These are phyloP conservation scores for Benthosema pterotum DNA, from an alignment of 2,797 vertebrate genomes.

Conservation along the genomic window DNA sequence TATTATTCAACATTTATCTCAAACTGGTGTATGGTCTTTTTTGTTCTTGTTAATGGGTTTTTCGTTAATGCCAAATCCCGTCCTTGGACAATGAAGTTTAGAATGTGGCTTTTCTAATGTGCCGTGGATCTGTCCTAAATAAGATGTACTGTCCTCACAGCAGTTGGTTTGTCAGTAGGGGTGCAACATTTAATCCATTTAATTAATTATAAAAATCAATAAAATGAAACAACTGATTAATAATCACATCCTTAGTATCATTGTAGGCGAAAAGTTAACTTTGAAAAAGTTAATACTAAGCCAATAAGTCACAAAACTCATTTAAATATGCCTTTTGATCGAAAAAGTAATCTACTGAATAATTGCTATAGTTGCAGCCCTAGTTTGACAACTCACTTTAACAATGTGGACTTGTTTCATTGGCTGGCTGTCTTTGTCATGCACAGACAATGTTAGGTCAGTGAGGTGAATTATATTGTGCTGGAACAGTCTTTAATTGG, in stretches of 20 bases:
- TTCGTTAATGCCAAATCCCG: constrained; percentile 66
- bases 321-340: too few relatives aligned
- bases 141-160: constrained; percentile 35
- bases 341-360: too few relatives aligned
- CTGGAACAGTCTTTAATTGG: constrained; percentile 46
- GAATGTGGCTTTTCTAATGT: constrained; percentile 73
- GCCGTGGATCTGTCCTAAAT: constrained; percentile 37
- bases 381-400: constrained; percentile 13
- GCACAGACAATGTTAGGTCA: constrained; percentile 35
- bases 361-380: too few relatives aligned
- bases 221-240: too few relatives aligned
- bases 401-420: constrained; percentile 24
- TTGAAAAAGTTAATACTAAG: too few relatives aligned
- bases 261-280: too few relatives aligned
- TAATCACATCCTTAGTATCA: too few relatives aligned
- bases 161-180: constrained; percentile 6
- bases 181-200: too few relatives aligned
- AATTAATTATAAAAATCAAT: too few relatives aligned
- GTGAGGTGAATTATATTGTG: constrained; percentile 40
- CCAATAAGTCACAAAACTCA: too few relatives aligned
- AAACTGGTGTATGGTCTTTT: constrained; percentile 38
- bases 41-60: constrained; percentile 22
- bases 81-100: constrained; percentile 68
- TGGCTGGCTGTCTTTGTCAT: constrained; percentile 40
- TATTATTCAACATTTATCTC: constrained; percentile 56